Conservation (phyloP, 92 coral and sea anemone species). For the Porites lobata region DNA sequence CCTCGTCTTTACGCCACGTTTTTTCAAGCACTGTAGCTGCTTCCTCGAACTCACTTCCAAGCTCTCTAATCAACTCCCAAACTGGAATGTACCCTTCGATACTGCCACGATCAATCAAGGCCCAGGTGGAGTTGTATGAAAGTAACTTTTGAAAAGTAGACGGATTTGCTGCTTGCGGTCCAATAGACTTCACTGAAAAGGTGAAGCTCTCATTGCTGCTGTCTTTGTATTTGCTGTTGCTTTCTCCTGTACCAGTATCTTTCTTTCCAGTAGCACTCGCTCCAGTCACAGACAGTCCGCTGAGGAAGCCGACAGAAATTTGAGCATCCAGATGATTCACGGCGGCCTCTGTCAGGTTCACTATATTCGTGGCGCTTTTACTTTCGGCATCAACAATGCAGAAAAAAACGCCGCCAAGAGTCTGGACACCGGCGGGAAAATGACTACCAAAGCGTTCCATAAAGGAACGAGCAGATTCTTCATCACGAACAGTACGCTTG, state of each 20-base stretch:
- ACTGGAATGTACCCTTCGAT: slow-evolving; percentile 6
- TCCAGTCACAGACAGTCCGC: slow-evolving; percentile 30
- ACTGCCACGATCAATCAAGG: slow-evolving; percentile 17
- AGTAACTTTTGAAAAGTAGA: slow-evolving; percentile 38
- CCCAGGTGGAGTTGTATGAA: slow-evolving; percentile 44
- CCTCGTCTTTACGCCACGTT: slow-evolving; percentile 12
- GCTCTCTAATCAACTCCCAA: slow-evolving; percentile 15
- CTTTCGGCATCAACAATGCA: slow-evolving; percentile 57
- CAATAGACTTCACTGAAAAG: slow-evolving; percentile 31
- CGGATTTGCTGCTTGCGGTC: slow-evolving; percentile 51
- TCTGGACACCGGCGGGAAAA: slow-evolving; percentile 55
- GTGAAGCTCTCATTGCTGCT: neutral
- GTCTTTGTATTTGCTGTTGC: neutral
- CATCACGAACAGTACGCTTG: neutral
- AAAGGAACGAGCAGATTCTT: slow-evolving; percentile 33
- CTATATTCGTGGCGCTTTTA: neutral
- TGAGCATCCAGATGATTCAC: slow-evolving; percentile 9
- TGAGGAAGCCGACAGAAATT: slow-evolving; percentile 37
- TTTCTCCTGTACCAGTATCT: slow-evolving; percentile 4
- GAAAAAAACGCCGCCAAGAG: slow-evolving; percentile 65
- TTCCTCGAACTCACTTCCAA: slow-evolving; percentile 3
- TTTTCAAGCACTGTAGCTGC: neutral
- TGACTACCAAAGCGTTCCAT: slow-evolving; percentile 56
- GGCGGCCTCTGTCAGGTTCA: slow-evolving; percentile 26
- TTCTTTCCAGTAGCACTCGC: slow-evolving; percentile 19